Base-by-base conservation (phyloP, 2,113 vertebrate genomes). In the Chamaea fasciata region DNA sequence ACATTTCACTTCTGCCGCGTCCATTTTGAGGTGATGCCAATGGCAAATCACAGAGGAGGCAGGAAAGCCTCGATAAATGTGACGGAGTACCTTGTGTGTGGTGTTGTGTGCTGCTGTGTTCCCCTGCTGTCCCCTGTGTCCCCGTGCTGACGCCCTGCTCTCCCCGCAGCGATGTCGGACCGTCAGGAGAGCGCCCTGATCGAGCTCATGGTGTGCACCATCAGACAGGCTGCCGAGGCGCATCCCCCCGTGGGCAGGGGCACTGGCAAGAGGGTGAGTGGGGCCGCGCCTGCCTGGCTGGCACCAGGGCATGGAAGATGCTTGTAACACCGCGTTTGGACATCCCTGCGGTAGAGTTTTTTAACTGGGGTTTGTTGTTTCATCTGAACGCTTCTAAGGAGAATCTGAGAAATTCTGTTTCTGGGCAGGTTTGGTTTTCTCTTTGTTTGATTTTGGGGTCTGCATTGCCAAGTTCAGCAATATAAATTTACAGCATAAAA, bases 201-300 rank as follows among this genome's bases (percentile, higher is more conserved):
- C 76, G 99, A 99, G 97, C 95, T 99, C 85, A 99, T 97, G 96
- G 99, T 99, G 76, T 99, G 99, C 96, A 99, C 99, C 62, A 99
- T 99, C 96, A 97, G 99, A 42, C 99, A 99, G 94, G 99, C 99
- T 18, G 99, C 99, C 15, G 99, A 99, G 97, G 99, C 99, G 9
- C 99, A 99, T 89, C 99, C 99, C 31, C 99, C 99, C 21, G 99
- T 99, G 15, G 99, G 99, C 97, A 99, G 99, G 95, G 99, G 99
- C 95, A 99, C 99, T 4, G 99, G 99, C 92, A 99, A 99, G 95
- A 98, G 99, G 97, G 99, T 99, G 98, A 95, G 98, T 97, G 73
- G 21, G 44, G 9, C 80, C 80, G 50, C 60, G 24, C 28, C 68
- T 65, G 44, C 22, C 77, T 83, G 73, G 20, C 42, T 55, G 9